Percentiles rank a stretch among this genome's conserved stretches.
Conservation (phyloP, 1,140 invertebrate genomes). For the Drosophila burlai region DNA sequence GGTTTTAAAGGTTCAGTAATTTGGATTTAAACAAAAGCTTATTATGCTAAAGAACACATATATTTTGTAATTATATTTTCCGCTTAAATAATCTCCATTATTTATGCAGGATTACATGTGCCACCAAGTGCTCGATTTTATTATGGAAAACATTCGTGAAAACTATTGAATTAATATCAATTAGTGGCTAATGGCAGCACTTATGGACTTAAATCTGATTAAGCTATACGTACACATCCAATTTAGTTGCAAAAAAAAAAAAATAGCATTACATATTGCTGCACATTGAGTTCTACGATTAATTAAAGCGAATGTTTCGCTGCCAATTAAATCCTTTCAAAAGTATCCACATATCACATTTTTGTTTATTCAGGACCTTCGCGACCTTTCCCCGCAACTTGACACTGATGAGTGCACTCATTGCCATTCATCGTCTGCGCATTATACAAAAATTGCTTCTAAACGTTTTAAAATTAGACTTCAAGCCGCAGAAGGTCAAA, state of each 20-base stretch:
- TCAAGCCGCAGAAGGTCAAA: constrained; percentile 30
- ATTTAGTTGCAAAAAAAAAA: not conserved
- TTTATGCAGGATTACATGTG: constrained; percentile 4
- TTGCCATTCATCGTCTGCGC: constrained; percentile 19
- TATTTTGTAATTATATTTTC: not conserved
- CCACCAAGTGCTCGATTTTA: not conserved
- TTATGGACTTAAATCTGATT: not conserved
- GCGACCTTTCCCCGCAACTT: constrained; percentile 19
- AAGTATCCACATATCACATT: not conserved
- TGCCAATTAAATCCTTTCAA: constrained; percentile 6
- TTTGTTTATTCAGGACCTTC: not conserved
- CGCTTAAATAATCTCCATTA: not conserved
- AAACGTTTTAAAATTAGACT: constrained; percentile 50
- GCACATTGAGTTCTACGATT: not conserved
- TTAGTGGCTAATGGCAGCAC: not conserved
- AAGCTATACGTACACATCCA: not conserved
- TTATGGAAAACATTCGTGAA: not conserved
- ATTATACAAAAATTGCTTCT: constrained; percentile 30
- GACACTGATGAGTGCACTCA: constrained; percentile 26
- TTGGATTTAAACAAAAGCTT: not conserved
- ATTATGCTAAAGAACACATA: not conserved
- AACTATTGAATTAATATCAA: constrained; percentile 2
- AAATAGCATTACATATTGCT: not conserved
- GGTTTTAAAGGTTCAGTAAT: too few relatives aligned
- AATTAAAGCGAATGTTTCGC: not conserved